phyloP scores from a whole-genome alignment of 2,888 invertebrate species.

The Penaeus monodon region DNA sequence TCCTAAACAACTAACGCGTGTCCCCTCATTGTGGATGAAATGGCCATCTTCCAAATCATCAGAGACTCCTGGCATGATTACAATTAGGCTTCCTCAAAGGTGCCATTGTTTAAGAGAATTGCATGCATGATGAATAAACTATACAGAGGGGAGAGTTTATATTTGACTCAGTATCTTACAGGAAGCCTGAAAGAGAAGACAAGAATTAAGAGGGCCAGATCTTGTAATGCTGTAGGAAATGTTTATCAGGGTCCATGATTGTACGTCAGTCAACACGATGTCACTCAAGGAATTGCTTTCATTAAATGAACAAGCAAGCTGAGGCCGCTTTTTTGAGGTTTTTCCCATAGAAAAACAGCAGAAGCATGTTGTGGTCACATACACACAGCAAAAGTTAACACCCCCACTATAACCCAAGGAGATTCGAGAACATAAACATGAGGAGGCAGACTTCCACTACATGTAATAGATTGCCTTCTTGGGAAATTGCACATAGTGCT shows the following conservation, averaged over 20 bases:
- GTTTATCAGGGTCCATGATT: no score
- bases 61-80: not conserved
- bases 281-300: slow-evolving; percentile 9
- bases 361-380: not conserved
- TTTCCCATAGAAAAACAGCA: slow-evolving; percentile 3
- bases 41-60: not conserved
- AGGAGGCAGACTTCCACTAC: slow-evolving; percentile 27
- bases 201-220: no score
- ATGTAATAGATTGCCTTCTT: slow-evolving; percentile 1
- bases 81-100: slow-evolving; percentile 7
- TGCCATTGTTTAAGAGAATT: slow-evolving; percentile 17
- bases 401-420: slow-evolving; percentile 10
- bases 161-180: not conserved
- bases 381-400: slow-evolving; percentile 9
- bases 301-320: slow-evolving; percentile 7
- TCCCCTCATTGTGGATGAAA: slow-evolving; percentile 8
- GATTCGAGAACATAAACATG: slow-evolving; percentile 23
- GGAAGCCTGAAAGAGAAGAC: no score
- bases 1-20: not conserved
- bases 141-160: slow-evolving; percentile 4
- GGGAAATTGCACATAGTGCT: slow-evolving; percentile 14
- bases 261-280: slow-evolving; percentile 2
- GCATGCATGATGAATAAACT: not conserved
- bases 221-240: no score
- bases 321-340: no score